Percentiles rank a stretch among this genome's conserved stretches.
Evolutionary conservation across 2,888 invertebrate species (phyloP).

Genomic region (Tribolium freemani): DNA sequence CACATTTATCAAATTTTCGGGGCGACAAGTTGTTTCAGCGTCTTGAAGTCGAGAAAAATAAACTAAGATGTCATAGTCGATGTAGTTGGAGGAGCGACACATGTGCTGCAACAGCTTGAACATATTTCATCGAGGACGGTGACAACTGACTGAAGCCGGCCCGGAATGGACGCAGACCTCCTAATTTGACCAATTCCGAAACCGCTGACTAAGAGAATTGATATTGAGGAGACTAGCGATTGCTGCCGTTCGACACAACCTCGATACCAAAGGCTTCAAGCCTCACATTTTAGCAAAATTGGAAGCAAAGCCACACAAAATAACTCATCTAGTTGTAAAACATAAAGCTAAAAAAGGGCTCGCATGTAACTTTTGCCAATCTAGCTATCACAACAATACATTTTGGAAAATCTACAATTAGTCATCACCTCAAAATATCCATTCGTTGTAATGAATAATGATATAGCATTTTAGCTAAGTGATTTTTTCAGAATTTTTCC

Average conservation of each 20-base stretch:
- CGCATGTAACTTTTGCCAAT: too few species aligned
- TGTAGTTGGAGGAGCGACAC: slow-evolving; percentile 44
- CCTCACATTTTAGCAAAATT: background rate
- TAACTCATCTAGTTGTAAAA: too few species aligned
- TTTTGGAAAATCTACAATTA: too few species aligned
- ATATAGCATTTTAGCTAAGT: too few species aligned
- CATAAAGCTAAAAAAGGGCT: too few species aligned
- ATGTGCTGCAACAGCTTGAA: slow-evolving; percentile 43
- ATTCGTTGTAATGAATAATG: too few species aligned
- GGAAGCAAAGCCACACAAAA: background rate
- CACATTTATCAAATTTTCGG: slow-evolving; percentile 36
- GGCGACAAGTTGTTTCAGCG: slow-evolving; percentile 28
- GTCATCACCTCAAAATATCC: too few species aligned
- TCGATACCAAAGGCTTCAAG: background rate
- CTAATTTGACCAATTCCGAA: slow-evolving; percentile 59
- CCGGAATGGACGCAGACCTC: slow-evolving; percentile 48
- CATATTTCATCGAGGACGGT: slow-evolving; percentile 38
- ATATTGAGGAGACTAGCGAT: slow-evolving; percentile 42
- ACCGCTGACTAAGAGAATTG: slow-evolving; percentile 55
- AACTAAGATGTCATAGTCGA: slow-evolving; percentile 51
- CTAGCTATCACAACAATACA: too few species aligned
- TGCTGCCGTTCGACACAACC: slow-evolving; percentile 7
- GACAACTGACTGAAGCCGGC: slow-evolving; percentile 46
- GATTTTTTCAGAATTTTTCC: too few species aligned
- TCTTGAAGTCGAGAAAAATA: slow-evolving; percentile 44